Base-by-base conservation (phyloP, 2,888 invertebrate genomes). In the Copidosoma aretas region DNA sequence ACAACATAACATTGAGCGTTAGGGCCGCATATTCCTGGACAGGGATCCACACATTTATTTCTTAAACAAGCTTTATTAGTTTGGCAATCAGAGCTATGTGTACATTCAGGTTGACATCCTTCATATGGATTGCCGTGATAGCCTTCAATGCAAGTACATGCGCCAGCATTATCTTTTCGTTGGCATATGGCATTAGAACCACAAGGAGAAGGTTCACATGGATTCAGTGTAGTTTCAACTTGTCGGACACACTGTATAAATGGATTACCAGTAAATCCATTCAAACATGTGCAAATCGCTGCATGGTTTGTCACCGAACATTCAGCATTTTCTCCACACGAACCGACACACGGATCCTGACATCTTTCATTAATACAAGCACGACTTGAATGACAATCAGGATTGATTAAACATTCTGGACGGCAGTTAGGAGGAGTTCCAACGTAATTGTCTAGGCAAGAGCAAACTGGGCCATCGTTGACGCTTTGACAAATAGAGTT, bases 131-230 rank as follows among this genome's bases (percentile, higher is more conserved):
- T 83, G 39, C 85, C 85, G 53, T 75, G 78, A 68, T 81, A 79
- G 62, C 80, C 79, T 15, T 81, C 79, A 19, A 81, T 78, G 74
- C 85, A 85, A 5, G 72, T 73, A 69, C 85, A 86, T 59, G 80
- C 80, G 43, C 70, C 70, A 14, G 67, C 71, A 10, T 71, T 92
- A 76, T 93, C 91, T 72, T 90, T 87, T 81, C 91, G 89, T 77
- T 87, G 89, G 83, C 93, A 91, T 79, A 92, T 85, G 1, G 95
- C 93, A 81, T 95, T 95, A 1, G 91, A 85, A 49, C 95, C 95
- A 80, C 95, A 95, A 1, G 94, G 94, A 43, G 93, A 93, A 63
- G 94, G 93, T 79, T 93, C 91, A 80, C 94, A 94, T 0, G 93
- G 93, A 77, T 91, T 90, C 0, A 60, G 57, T 8, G 14, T 15